A percentile compares a stretch with the other conserved stretches of the same genome.
Conservation (phyloP, 2,113 vertebrate genomes). For the Rynchops niger region DNA sequence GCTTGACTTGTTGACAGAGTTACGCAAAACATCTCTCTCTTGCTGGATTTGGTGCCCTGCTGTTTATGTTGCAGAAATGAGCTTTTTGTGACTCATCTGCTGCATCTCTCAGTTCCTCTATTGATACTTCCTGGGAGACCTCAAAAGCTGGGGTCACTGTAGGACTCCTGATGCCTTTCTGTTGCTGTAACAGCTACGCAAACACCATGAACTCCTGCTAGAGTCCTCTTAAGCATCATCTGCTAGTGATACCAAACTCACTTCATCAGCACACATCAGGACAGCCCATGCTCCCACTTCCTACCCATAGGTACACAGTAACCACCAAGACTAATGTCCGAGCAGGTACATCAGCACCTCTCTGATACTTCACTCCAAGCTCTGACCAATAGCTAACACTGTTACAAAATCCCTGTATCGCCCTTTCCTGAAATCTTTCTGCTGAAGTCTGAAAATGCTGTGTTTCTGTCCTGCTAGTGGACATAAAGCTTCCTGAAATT, state of each 20-base stretch:
- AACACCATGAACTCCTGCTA: not conserved
- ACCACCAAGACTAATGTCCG: rapidly evolving
- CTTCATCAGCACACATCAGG: not conserved
- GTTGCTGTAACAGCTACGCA: not conserved
- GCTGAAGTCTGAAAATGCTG: not conserved
- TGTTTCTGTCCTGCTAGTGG: not conserved
- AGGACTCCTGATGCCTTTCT: not conserved
- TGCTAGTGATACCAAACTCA: not conserved
- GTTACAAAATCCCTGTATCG: not conserved
- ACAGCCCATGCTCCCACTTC: not conserved
- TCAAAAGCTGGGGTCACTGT: not conserved
- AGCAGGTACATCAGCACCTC: not conserved
- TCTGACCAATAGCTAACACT: rapidly evolving
- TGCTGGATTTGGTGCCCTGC: not conserved
- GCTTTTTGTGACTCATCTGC: not conserved
- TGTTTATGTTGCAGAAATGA: not conserved
- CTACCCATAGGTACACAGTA: not conserved
- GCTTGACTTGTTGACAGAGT: not conserved
- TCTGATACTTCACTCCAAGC: not conserved
- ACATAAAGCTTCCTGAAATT: not conserved
- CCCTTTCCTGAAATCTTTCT: not conserved
- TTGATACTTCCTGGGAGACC: not conserved
- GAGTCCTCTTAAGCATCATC: not conserved
- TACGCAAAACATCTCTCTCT: not conserved
- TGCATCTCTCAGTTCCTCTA: not conserved